phyloP scores from a whole-genome alignment of 2,797 vertebrate genomes.

The Pseudotriccus pelzelni region DNA sequence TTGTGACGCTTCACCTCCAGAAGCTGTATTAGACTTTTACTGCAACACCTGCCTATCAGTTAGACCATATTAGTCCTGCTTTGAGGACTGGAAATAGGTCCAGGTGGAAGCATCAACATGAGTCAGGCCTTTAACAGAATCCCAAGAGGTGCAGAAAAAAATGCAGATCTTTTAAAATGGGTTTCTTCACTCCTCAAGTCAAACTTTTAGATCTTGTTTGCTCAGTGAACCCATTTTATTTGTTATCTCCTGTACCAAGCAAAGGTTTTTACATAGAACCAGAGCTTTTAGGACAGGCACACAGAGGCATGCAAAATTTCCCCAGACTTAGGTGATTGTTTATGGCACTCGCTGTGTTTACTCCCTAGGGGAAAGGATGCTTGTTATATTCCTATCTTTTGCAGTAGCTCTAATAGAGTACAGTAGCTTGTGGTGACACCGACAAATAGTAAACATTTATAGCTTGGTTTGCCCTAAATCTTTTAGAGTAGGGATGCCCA shows the following conservation, averaged over 20 bases:
- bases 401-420: not conserved
- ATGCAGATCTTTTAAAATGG: not conserved
- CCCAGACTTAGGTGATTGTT: not conserved
- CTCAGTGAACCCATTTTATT: not conserved
- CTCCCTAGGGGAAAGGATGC: not conserved
- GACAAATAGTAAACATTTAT: not conserved
- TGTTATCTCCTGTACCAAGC: not conserved
- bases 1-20: not conserved
- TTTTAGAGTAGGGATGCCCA: not conserved
- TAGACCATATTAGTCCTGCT: not conserved
- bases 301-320: not conserved
- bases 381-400: not conserved
- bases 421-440: not conserved
- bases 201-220: not conserved
- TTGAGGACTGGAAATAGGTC: not conserved
- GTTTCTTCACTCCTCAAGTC: not conserved
- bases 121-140: not conserved
- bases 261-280: not conserved
- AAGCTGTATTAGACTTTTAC: not conserved
- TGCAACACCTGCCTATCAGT: not conserved
- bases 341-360: not conserved
- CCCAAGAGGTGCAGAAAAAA: not conserved
- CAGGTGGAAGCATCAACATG: not conserved
- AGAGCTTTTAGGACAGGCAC: not conserved
- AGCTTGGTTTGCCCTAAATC: not conserved